Conservation (phyloP, 2,113 vertebrate genomes). For the Epinephelus lanceolatus region DNA sequence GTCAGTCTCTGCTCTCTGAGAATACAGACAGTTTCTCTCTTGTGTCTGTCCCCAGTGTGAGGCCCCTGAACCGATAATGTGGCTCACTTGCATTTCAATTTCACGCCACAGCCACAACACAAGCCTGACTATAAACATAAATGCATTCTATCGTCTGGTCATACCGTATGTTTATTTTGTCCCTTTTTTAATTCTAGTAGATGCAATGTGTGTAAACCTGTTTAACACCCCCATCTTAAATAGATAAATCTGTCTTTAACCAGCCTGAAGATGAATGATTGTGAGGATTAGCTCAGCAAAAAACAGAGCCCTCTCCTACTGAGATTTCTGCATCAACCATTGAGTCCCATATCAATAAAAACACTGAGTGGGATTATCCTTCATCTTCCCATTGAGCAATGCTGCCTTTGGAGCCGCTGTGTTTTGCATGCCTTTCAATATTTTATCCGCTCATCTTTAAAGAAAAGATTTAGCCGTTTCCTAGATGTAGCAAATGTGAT, state of each 20-base stretch:
- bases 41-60: conserved; percentile 35
- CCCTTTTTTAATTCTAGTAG: background rate
- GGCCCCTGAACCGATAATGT: conserved; percentile 51
- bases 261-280: conserved; percentile 32
- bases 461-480: conserved; percentile 2
- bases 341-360: conserved; percentile 55
- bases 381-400: conserved; percentile 27
- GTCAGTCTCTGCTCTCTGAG: conserved; percentile 40
- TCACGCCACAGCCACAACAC: conserved; percentile 23
- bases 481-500: conserved; percentile 21
- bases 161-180: background rate
- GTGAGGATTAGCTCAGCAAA: conserved; percentile 13
- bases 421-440: conserved; percentile 23
- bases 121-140: conserved; percentile 2
- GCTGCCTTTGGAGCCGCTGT: conserved; percentile 7
- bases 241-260: conserved; percentile 15
- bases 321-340: conserved; percentile 29
- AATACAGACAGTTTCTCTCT: conserved; percentile 25
- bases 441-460: conserved; percentile 26
- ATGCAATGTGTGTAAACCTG: background rate
- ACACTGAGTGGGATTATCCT: conserved; percentile 46
- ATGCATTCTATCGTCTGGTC: conserved; percentile 6
- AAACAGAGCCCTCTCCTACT: conserved; percentile 17
- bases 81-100: conserved; percentile 65
- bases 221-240: conserved; percentile 23